Evolutionary conservation across 2,888 invertebrate genomes (phyloP).

Genomic region (Rhodophaea formosa): DNA sequence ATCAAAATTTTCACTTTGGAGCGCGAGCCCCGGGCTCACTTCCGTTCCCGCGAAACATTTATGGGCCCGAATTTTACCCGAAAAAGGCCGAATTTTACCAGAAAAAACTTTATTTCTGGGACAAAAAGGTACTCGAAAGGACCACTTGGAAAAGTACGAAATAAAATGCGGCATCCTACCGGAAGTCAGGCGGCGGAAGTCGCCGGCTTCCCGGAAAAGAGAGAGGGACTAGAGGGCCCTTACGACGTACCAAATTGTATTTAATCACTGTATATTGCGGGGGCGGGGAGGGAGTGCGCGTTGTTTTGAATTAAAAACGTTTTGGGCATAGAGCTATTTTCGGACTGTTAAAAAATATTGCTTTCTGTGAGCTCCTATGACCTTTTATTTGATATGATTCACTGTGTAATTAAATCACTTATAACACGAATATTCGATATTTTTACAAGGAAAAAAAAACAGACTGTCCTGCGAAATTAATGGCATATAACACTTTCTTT

Average conservation of each 20-base stretch:
- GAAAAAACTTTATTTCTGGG: constrained; percentile 50
- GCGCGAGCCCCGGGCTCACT: background rate
- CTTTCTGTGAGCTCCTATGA: no score
- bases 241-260: constrained; percentile 68
- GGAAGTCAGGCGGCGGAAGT: constrained; percentile 73
- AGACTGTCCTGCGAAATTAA: no score
- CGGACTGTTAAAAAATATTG: background rate
- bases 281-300: constrained; percentile 35
- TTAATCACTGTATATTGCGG: constrained; percentile 61
- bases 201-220: constrained; percentile 74
- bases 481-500: no score
- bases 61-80: constrained; percentile 39
- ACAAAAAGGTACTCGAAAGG: constrained; percentile 61
- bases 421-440: no score
- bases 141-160: constrained; percentile 67
- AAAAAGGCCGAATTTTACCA: constrained; percentile 43
- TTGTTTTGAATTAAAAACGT: constrained; percentile 52
- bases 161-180: constrained; percentile 67
- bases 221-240: constrained; percentile 72
- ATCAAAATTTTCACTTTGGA: constrained; percentile 14
- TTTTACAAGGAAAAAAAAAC: no score
- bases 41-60: constrained; percentile 18
- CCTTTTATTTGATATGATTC: no score
- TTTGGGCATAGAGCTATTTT: constrained; percentile 32
- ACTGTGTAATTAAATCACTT: no score